Evolutionary conservation across 2,113 vertebrate species (phyloP).

Genomic region (Bubo bubo): DNA sequence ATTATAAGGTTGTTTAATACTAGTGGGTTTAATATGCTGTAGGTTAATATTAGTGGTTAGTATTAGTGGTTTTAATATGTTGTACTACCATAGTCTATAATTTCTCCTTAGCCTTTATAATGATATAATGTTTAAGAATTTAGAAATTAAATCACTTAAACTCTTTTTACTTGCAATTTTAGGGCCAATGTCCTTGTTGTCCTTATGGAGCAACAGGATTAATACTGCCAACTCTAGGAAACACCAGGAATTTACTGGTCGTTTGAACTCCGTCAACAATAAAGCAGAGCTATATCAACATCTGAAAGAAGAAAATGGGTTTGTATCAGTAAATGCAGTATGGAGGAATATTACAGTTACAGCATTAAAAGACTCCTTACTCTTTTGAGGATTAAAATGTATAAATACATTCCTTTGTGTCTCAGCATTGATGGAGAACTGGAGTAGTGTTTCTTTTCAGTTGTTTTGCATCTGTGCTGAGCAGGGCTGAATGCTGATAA

Average conservation of each 20-base stretch:
- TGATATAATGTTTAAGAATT: neutral
- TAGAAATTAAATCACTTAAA: neutral
- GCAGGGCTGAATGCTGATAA: neutral
- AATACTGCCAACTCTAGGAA: slow-evolving; percentile 95
- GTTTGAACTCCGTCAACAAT: slow-evolving; percentile 91
- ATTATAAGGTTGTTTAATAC: neutral
- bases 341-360: neutral
- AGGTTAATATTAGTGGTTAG: neutral
- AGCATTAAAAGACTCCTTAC: neutral
- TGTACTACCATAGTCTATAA: neutral
- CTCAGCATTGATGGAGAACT: neutral
- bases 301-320: slow-evolving; percentile 98
- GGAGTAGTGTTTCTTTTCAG: neutral
- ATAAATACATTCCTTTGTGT: neutral
- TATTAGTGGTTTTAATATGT: neutral
- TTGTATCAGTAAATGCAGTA: slow-evolving; percentile 56
- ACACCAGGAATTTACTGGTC: slow-evolving; percentile 94
- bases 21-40: neutral
- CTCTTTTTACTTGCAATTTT: neutral
- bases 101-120: neutral
- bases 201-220: slow-evolving; percentile 94
- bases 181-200: slow-evolving; percentile 94
- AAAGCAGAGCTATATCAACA: slow-evolving; percentile 96
- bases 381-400: neutral
- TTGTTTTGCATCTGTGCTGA: neutral